Base-by-base conservation (phyloP, 2,797 vertebrate species). In the Myiotriccus ornatus region DNA sequence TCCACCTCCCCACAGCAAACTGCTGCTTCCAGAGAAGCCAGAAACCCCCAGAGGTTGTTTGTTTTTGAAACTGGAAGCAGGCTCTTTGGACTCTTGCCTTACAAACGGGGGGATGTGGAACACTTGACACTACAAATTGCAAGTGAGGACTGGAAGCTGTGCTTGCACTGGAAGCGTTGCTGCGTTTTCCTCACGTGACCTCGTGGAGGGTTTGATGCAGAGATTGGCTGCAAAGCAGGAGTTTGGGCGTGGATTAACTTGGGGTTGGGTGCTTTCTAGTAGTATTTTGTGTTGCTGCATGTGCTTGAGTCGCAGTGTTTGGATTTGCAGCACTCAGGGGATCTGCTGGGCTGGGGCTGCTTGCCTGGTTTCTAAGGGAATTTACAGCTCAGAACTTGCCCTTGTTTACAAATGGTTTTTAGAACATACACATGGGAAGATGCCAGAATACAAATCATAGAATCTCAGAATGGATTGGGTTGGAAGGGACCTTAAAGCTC, bases 1-100 rank as follows among this genome's bases (percentile, higher is more conserved):
- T 94, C 96, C 13, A 0, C 64, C 92, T 90, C 85, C 93, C 97
- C 96, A 35, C 96, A 91, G 93, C 94, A 89, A 94, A 76, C 89
- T 90, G 50, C 95, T 94, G 86, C 95, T 92, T 57, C 28, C 68
- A 46, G 55, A 47, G 89, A 90, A 94, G 92, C 82, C 91, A 63
- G 87, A 83, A 89, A 56, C 13, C 87, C 94, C 87, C 53, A 55
- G 37, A 87, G 32, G 47, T 74, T 84, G 93, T 93, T 50, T 89
- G 91, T 75, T 96, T 96, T 94, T 97, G 96, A 94, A 95, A 62
- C 67, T 46, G 73, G 62, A 71, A 93, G 53, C n/a, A 15, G 15
- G 28, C n/a, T 87, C 34, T 92, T 78, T 79, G 90, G 90, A 28
- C 83, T 80, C 67, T 56, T 25, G 3, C 22, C 35, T 87, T 34